Conservation (phyloP, 2,888 invertebrate species). For the Campopleginae sp. region DNA sequence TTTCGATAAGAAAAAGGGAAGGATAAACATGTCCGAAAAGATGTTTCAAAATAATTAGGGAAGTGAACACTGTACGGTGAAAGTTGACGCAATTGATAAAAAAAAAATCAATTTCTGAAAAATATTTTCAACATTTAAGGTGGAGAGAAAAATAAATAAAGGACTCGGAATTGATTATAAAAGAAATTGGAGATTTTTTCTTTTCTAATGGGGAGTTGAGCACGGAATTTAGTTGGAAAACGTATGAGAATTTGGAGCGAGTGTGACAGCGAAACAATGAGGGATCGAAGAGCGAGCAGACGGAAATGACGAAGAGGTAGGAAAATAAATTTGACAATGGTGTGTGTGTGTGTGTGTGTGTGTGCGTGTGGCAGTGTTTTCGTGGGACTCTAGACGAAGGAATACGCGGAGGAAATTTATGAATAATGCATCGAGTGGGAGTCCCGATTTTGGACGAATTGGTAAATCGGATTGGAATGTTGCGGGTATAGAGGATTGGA, state of each 20-base stretch:
- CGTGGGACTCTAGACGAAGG: neutral
- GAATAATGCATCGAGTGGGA: slow-evolving; percentile 63
- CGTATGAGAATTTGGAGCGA: slow-evolving; percentile 9
- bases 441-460: slow-evolving; percentile 63
- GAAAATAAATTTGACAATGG: slow-evolving; percentile 27
- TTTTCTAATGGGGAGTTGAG: neutral
- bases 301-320: slow-evolving; percentile 12
- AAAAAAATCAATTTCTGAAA: neutral
- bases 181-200: neutral
- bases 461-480: slow-evolving; percentile 64
- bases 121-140: neutral
- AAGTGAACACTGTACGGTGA: too few relatives aligned
- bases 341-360: neutral
- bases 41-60: too few relatives aligned
- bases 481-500: slow-evolving; percentile 54
- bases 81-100: too few relatives aligned
- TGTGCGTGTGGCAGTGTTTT: neutral
- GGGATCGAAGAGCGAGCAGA: slow-evolving; percentile 20
- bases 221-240: neutral
- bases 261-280: slow-evolving; percentile 19
- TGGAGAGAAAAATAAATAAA: neutral
- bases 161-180: neutral
- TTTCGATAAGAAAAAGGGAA: too few relatives aligned
- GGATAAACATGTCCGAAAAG: too few relatives aligned
- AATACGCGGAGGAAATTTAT: slow-evolving; percentile 55